Evolutionary conservation across 92 coral and sea anemone genomes (phyloP), one percentile per base, ranked within the genome.

Genomic region (Hydrozoanthus gracilis): DNA sequence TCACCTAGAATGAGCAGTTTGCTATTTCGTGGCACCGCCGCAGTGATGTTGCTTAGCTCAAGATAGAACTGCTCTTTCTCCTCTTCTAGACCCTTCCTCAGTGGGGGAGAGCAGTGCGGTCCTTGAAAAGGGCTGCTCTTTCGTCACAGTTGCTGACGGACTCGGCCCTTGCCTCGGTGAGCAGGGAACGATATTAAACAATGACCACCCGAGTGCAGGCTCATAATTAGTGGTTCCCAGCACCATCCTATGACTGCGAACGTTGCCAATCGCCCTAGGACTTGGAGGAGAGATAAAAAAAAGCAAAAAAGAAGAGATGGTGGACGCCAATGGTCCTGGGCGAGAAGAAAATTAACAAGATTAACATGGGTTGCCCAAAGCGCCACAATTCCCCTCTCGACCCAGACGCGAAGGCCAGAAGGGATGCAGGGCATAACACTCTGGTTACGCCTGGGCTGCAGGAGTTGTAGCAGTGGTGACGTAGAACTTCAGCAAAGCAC

Each of bases 51-150:
- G 62, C 65, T 20, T 20, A 87, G 77, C 5, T 79, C 64, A 55
- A 51, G 82, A 44, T 88, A 80, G 78, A 88, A 82, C 44, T 39
- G 50, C 10, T 88, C 88, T 66, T 88, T 73, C 61, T 44, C 60
- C 60, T 54, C 2, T 54, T 54, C 60, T 54, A 54, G 60, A 54
- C 60, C 60, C 60, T 54, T 54, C 13, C 60, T 12, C 60, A 7
- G 13, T 12, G 60, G 60, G 60, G 60, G 60, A 54, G 60, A 54
- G 2, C 60, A 54, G 60, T 2, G 60, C 60, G 0, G 13, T 54
- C 60, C 60, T 27, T 27, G 39, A 27, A 27, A 27, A 27, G 39
- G 39, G 39, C 39, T 27, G 39, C 39, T 27, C 39, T 27, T 0
- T 27, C 39, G 39, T 27, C 39, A 27, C 39, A 27, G 39, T 27